Conservation (phyloP, 1,140 invertebrate genomes). For the Heliconius eleuchia region DNA sequence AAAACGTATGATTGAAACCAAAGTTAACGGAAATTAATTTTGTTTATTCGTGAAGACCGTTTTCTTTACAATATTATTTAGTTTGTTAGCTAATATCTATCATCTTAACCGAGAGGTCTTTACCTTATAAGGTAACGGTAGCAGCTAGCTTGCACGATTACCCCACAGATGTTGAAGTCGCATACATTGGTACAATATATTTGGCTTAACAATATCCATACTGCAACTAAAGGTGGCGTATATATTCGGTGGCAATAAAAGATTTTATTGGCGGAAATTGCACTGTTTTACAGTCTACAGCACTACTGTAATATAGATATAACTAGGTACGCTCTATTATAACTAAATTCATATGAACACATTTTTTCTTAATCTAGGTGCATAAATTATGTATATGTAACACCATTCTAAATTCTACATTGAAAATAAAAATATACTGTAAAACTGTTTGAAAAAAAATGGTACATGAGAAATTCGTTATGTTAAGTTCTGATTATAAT, state of each 20-base stretch:
- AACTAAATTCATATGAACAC: slow-evolving; percentile 80
- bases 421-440: slow-evolving; percentile 40
- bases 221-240: slow-evolving; percentile 33
- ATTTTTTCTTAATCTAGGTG: slow-evolving; percentile 74
- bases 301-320: slow-evolving; percentile 56
- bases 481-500: slow-evolving; percentile 27
- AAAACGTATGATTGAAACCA: background rate
- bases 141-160: slow-evolving; percentile 21
- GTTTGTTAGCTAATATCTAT: slow-evolving; percentile 34
- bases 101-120: slow-evolving; percentile 18
- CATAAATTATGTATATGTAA: slow-evolving; percentile 55
- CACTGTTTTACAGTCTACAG: slow-evolving; percentile 72
- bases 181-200: slow-evolving; percentile 28
- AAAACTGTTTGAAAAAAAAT: slow-evolving; percentile 24
- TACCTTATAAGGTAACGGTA: slow-evolving; percentile 27
- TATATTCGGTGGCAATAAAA: slow-evolving; percentile 41
- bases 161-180: slow-evolving; percentile 19
- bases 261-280: slow-evolving; percentile 52
- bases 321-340: slow-evolving; percentile 61
- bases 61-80: slow-evolving; percentile 41
- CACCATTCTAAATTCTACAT: slow-evolving; percentile 62
- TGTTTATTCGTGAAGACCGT: slow-evolving; percentile 56
- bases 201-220: slow-evolving; percentile 25
- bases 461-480: slow-evolving; percentile 26
- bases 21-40: slow-evolving; percentile 54